These are phyloP conservation scores for Lasioglossum morio DNA, from an alignment of 2,888 invertebrate genomes.

Conservation along the genomic window DNA sequence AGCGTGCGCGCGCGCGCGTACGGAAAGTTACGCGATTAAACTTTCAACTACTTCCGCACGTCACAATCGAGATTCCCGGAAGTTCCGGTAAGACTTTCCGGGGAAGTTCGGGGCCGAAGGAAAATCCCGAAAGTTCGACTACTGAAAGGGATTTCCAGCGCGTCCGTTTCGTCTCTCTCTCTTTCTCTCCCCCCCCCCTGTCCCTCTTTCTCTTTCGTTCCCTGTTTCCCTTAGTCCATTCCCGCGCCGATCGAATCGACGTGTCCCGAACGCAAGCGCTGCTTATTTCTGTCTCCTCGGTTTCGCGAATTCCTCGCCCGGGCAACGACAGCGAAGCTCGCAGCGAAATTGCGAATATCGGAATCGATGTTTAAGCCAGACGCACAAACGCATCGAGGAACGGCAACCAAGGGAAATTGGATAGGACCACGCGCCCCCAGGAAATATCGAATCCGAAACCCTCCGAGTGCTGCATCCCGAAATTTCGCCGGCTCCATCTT, in stretches of 20 bases:
- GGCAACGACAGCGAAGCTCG: background rate
- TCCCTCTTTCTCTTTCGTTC: background rate
- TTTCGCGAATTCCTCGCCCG: background rate
- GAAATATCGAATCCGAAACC: background rate
- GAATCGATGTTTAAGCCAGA: conserved; percentile 31
- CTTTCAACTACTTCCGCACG: conserved; percentile 63
- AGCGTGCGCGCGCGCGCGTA: background rate
- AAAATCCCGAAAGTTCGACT: conserved; percentile 61
- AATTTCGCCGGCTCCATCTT: background rate
- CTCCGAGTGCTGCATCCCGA: background rate
- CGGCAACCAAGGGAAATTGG: conserved; percentile 11
- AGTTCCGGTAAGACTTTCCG: conserved; percentile 49
- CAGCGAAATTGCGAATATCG: conserved; percentile 48
- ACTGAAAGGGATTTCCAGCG: conserved; percentile 38
- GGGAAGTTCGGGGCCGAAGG: conserved; percentile 47
- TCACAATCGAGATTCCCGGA: conserved; percentile 65
- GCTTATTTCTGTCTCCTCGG: conserved; percentile 1
- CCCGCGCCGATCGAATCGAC: conserved; percentile 42
- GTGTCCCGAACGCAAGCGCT: conserved; percentile 15
- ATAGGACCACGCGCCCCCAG: background rate
- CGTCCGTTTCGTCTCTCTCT: background rate
- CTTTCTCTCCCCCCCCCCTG: background rate
- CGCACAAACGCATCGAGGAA: background rate
- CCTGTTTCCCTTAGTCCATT: background rate
- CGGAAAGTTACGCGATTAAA: conserved; percentile 68